Evolutionary conservation across 2,113 vertebrate genomes (phyloP), one percentile per base, ranked within the genome.

Genomic region (Phaethon lepturus): DNA sequence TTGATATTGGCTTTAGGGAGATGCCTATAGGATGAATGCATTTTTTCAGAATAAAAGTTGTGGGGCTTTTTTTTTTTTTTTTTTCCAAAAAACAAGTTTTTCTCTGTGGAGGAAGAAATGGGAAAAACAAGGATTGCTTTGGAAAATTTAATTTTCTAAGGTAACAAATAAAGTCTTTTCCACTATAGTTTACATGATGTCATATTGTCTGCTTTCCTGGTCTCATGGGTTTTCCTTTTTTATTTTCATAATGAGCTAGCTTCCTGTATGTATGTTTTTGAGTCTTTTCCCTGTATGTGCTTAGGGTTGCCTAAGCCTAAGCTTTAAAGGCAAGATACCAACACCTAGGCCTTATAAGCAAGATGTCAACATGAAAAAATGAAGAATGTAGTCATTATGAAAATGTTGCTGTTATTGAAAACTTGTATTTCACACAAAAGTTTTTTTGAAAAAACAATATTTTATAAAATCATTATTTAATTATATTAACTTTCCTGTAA

Each of bases 1-100:
- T 38, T 38, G 38, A 50, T 33, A 7, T 38, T 17, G 2, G 23
- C 20, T 87, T 17, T 47, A 42, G 10, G 28, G 9, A 5, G 76
- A 17, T 67, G 7, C 2, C 5, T 6, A 33, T 16, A 59, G 4
- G 2, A 56, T 23, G 6, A 77, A 71, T 23, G 12, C 11, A 12
- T 52, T 86, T 93, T 88, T 88, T 66, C 24, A 33, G 40, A 79
- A 47, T 38, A 35, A 44, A 83, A 38, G 5, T 45, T 25, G 2
- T 11, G 19, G 3, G 1, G 0, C 2, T 4, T 28, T 38, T 56
- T 40, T 45, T 2, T 9, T 73, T 47, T 33, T 49, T 2, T 45
- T 86, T 79, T 45, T 16, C 38, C 11, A 55, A 69, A 45, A 74
- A 78, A 1, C 5, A 38, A 25, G 9, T 12, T 64, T 79, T 95